Base-by-base conservation (phyloP, 2,888 invertebrate species). In the Ophion obscuratus region DNA sequence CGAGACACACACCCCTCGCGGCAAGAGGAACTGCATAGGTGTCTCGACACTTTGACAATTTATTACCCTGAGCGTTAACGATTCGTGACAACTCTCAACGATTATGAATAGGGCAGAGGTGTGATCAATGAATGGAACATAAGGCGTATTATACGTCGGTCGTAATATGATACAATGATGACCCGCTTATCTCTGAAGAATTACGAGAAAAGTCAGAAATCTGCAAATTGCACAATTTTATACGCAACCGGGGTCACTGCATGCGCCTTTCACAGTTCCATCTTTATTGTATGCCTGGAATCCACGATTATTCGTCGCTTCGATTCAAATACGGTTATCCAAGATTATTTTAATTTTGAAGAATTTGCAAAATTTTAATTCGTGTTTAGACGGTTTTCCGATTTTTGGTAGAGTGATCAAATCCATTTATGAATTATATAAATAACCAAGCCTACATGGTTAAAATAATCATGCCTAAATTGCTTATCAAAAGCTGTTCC, bases 1-100 rank as follows among this genome's bases (percentile, higher is more conserved):
- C 47, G 70, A 70, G 47, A 47, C 47, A 27, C 53, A 70, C 53
- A 70, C 27, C 17, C 24, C 53, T 27, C 14, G 47, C 47, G 70
- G 27, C 70, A 70, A 27, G 24, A 53, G 47, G 47, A 53, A 68
- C 17, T 71, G 24, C 47, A 40, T 71, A 47, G 31, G 59, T n/a
- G 73, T 73, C 36, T 59, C 20, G 73, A 59, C 73, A 31, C n/a
- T 47, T 62, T 10, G 53, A 44, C 47, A 44, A 17, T 76, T 62
- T 76, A 62, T 27, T 27, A 76, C n/a, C 47, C 0, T 3, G 31
- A 76, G 64, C 47, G 62, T 76, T 66, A 76, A 76, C 66, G 76
- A 66, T 66, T 53, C 47, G 36, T 76, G 76, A 76, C 53, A 76
- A 76, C 31, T 64, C 64, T n/a, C 20, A 20, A 73, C 27, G 31